Conservation (phyloP, 2,888 invertebrate genomes). For the Pteria penguin region DNA sequence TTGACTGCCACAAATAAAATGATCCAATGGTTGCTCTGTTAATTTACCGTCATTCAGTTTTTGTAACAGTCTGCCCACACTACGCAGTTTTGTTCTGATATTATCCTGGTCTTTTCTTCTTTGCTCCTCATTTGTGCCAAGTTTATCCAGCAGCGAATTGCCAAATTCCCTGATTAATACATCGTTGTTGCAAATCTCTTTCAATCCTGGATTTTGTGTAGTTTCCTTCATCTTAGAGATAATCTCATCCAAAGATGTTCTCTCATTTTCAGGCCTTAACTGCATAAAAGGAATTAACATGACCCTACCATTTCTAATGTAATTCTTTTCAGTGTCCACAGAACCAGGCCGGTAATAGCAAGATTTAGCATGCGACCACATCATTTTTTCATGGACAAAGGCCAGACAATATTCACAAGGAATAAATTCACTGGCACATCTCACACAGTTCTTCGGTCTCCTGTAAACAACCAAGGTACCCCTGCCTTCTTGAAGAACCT, state of each 20-base stretch:
- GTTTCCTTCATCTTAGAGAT: constrained; percentile 41
- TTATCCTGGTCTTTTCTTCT: constrained; percentile 37
- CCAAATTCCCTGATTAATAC: constrained; percentile 33
- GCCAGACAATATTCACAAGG: constrained; percentile 6
- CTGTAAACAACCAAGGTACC: not conserved
- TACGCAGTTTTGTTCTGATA: constrained; percentile 35
- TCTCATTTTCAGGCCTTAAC: constrained; percentile 25
- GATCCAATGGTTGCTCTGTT: not conserved
- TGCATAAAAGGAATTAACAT: too few species aligned
- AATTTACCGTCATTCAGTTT: constrained; percentile 19
- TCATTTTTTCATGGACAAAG: not conserved
- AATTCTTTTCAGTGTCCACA: not conserved
- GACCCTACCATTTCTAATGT: not conserved
- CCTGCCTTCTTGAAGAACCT: not conserved
- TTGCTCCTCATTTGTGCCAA: constrained; percentile 33
- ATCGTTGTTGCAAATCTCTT: constrained; percentile 19
- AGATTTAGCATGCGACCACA: not conserved
- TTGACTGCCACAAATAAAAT: not conserved
- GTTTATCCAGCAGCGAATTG: constrained; percentile 5
- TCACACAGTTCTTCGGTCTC: not conserved
- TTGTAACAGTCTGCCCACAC: constrained; percentile 22
- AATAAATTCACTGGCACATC: not conserved
- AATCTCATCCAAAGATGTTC: constrained; percentile 21
- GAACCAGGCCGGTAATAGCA: not conserved
- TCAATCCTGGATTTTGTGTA: constrained; percentile 31